Percentiles rank a stretch among this genome's conserved stretches.
Conservation (phyloP, 2,888 invertebrate genomes). For the Amiota mariae region DNA sequence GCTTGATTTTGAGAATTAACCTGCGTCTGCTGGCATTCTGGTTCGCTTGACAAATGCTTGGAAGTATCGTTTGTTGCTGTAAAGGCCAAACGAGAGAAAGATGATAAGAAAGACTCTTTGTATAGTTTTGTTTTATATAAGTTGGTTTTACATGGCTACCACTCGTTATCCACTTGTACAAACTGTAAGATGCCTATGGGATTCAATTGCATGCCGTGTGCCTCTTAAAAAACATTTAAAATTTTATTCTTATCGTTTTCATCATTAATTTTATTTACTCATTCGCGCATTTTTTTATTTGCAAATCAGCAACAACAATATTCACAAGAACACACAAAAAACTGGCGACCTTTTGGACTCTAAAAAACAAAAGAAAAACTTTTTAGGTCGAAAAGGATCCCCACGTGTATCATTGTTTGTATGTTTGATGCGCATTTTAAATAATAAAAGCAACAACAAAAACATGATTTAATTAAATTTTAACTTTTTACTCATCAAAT, state of each 20-base stretch:
- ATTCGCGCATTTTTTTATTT: conserved; percentile 32
- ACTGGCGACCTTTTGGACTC: background rate
- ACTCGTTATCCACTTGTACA: background rate
- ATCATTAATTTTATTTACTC: conserved; percentile 40
- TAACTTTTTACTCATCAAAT: conserved; percentile 49
- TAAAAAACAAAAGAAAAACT: background rate
- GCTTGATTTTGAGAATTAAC: conserved; percentile 11
- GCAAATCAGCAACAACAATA: conserved; percentile 12
- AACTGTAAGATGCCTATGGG: background rate
- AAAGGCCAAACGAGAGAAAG: background rate
- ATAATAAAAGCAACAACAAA: conserved; percentile 25
- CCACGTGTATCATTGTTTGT: conserved; percentile 63
- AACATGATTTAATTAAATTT: conserved; percentile 67
- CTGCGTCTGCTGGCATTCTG: background rate
- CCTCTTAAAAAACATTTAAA: conserved; percentile 13
- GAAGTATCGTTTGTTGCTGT: conserved; percentile 55
- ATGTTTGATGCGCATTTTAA: conserved; percentile 9
- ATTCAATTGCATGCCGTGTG: background rate
- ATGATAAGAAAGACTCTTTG: background rate
- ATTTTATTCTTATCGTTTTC: conserved; percentile 29
- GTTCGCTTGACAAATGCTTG: conserved; percentile 51
- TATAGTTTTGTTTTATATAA: background rate
- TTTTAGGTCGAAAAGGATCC: conserved; percentile 34
- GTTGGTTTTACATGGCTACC: background rate
- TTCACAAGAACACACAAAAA: conserved; percentile 26